Evolutionary conservation across 23 tunicate genomes (phyloP).

Genomic region (Clavelina lepadiformis): DNA sequence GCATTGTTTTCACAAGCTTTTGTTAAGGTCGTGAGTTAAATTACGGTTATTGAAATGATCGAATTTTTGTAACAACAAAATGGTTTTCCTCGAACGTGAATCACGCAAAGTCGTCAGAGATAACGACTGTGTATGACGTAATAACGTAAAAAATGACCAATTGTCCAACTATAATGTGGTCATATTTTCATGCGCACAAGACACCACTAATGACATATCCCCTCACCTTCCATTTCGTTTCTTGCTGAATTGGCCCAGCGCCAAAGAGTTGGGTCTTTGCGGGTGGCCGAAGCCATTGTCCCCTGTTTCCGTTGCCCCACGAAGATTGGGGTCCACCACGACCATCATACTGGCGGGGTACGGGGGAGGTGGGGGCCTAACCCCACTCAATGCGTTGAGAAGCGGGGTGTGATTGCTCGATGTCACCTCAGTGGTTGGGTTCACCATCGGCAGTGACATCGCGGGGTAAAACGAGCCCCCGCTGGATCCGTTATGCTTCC

Average conservation of each 20-base stretch:
- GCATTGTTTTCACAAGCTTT: too few species aligned
- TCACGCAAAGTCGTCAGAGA: too few species aligned
- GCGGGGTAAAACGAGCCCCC: constrained; percentile 7
- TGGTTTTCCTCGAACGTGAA: too few species aligned
- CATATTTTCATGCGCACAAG: too few species aligned
- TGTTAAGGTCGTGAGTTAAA: too few species aligned
- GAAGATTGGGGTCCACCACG: background rate
- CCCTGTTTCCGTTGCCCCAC: background rate
- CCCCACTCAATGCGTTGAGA: constrained; percentile 4
- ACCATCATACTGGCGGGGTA: constrained; percentile 23
- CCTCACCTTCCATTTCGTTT: constrained; percentile 34
- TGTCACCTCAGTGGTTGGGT: background rate
- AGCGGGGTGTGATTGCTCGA: background rate
- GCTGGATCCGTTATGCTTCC: too few species aligned
- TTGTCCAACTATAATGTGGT: too few species aligned
- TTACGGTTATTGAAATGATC: too few species aligned
- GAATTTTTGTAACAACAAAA: too few species aligned
- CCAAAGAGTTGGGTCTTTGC: constrained; percentile 64
- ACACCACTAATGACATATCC: too few species aligned
- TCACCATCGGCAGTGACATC: background rate
- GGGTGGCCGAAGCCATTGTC: constrained; percentile 20
- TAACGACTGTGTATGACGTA: too few species aligned
- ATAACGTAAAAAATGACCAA: too few species aligned
- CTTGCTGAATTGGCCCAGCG: constrained; percentile 58
- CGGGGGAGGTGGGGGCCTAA: constrained; percentile 51